A percentile compares a stretch with the other conserved stretches of the same genome.
These are phyloP conservation scores for Campoplex nolae DNA, from an alignment of 2,888 invertebrate genomes.

Conservation along the genomic window DNA sequence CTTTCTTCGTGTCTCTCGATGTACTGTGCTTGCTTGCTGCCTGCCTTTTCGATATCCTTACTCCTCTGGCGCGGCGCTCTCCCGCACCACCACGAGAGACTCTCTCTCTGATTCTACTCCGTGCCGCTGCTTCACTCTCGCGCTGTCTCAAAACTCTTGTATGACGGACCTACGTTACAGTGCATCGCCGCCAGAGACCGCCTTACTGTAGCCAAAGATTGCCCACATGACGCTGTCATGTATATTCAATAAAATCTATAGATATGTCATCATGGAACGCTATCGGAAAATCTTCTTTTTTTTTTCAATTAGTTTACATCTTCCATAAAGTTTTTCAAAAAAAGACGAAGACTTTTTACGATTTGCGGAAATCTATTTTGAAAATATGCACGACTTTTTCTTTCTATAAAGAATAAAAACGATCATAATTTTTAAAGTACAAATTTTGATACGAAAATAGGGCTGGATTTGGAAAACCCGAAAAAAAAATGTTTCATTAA, in stretches of 20 bases:
- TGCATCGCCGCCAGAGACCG: slow-evolving; percentile 79
- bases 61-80: slow-evolving; percentile 62
- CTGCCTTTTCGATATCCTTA: slow-evolving; percentile 38
- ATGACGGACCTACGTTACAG: slow-evolving; percentile 74
- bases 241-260: neutral
- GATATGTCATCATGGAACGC: neutral
- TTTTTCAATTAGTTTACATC: neutral
- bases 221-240: neutral
- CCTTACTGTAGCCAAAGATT: slow-evolving; percentile 50
- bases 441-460: neutral
- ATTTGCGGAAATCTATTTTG: neutral
- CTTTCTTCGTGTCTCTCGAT: slow-evolving; percentile 54
- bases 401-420: neutral
- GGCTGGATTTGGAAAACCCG: neutral
- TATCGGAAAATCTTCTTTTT: neutral
- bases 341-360: neutral
- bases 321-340: neutral
- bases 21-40: slow-evolving; percentile 27
- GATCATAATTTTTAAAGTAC: neutral
- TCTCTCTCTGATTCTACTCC: slow-evolving; percentile 57
- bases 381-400: neutral
- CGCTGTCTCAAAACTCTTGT: slow-evolving; percentile 61
- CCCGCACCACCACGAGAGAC: slow-evolving; percentile 69
- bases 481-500: neutral
- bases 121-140: slow-evolving; percentile 55